Conservation (phyloP, 2,797 vertebrate species). For the Arctocebus calabarensis region DNA sequence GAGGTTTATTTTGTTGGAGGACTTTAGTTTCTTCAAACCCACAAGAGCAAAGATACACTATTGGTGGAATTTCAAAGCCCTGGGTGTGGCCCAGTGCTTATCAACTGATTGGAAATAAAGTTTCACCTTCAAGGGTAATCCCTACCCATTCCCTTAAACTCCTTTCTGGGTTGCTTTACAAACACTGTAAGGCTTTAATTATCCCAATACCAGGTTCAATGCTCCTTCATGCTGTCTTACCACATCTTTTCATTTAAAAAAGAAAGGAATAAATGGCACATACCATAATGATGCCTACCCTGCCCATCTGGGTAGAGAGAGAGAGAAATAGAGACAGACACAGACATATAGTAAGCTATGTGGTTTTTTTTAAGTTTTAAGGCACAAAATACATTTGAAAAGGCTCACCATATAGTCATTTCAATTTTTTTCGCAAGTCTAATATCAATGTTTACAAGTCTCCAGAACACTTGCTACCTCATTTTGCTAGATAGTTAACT, state of each 20-base stretch:
- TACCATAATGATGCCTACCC: neutral
- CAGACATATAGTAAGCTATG: fast-evolving
- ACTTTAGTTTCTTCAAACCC: slow-evolving; percentile 51
- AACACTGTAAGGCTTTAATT: neutral
- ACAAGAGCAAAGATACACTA: slow-evolving; percentile 44
- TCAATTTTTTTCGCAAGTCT: slow-evolving; percentile 13
- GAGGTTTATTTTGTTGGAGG: neutral
- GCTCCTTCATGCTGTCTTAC: neutral
- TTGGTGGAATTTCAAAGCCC: slow-evolving; percentile 31
- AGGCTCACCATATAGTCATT: neutral
- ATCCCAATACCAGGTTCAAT: neutral
- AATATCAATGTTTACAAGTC: neutral
- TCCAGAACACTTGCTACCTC: slow-evolving; percentile 8
- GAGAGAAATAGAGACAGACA: no score
- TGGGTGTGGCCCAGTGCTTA: slow-evolving; percentile 26
- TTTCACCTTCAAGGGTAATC: slow-evolving; percentile 30
- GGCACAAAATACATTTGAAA: slow-evolving; percentile 15
- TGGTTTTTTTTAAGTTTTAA: neutral
- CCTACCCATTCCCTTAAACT: neutral
- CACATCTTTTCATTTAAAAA: slow-evolving; percentile 7
- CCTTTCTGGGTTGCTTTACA: neutral
- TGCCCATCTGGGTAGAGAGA: neutral
- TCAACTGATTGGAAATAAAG: slow-evolving; percentile 43
- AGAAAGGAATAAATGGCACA: neutral
- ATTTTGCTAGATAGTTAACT: slow-evolving; percentile 41